Base-by-base conservation (phyloP, 2,888 invertebrate species). In the Hydroisotoma schaefferi region DNA sequence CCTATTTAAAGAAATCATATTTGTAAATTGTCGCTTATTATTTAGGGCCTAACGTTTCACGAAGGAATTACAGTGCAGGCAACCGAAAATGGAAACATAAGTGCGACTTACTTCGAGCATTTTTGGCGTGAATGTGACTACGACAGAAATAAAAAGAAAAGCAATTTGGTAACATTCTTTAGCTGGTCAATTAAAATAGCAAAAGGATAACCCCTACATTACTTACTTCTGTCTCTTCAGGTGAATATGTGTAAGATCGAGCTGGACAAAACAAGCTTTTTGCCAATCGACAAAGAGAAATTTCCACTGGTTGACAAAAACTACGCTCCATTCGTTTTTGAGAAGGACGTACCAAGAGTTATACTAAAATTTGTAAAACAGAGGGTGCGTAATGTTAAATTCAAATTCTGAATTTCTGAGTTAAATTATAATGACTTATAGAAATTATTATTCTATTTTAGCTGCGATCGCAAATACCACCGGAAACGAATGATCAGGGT, bases 51-150 rank as follows among this genome's bases (percentile, higher is more conserved):
- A 15, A 60, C 52, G 10, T 72, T 68, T 44, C 47, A 54, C 55
- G 59, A 69, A 28, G 72, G 72, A 6, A 51, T 72, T 48, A 66
- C 67, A 2, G 56, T 65, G 1, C 61, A 68, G 40, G 69, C 64
- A 15, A 63, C 68, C 1, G 72, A 72, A 51, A 55, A 63, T 26
- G 72, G 72, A 18, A 59, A 57, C 38, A 61, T 71, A 1, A 58
- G 52, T 23, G 58, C 58, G 1, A 61, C 66, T 6, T 72, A 68
- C 49, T 71, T 61, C 43, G 72, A 71, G 48, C 46, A 61, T 29
- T 72, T 65, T 57, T 67, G 69, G 66, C 38, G 72, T 29, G 72
- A 72, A 37, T 69, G 69, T 52, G 72, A 72, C 55, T 72, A 52
- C 44, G 72, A 71, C 8, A 23, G 72, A n/a, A 72, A 71, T 37